Base-by-base conservation (phyloP, 2,888 invertebrate genomes). In the Allophyes oxyacanthae region DNA sequence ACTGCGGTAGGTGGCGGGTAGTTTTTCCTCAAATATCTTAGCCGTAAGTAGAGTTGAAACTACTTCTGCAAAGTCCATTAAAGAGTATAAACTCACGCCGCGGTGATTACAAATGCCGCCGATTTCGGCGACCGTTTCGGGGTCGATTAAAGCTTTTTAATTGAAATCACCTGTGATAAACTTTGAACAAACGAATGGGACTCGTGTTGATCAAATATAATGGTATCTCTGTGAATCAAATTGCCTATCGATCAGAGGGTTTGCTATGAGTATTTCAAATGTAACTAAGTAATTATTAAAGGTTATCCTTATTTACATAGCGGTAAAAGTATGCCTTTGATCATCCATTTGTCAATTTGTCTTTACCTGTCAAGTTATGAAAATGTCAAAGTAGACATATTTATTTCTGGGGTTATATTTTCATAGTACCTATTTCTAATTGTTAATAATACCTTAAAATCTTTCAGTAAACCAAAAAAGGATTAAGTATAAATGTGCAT, bases 11-110 rank as follows among this genome's bases (percentile, higher is more conserved):
- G 88, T 90, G 83, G 85, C 83, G 85, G 84, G 84, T 91, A 91
- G 90, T 92, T 94, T 93, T 93, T 93, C 92, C 90, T 90, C 90
- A 92, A 92, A 92, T 92, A 92, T 93, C 92, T 92, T 90, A 90
- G 84, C 88, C 86, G 88, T 93, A 92, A 92, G 88, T 91, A 92
- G 92, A 91, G 92, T 92, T 92, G 87, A 82, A 92, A 92, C 90
- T 92, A 92, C 91, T 92, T 93, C 88, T 85, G 78, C 85, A 88
- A 90, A 93, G 91, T 92, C 91, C 92, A 93, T 93, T 93, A 92
- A 91, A 90, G 88, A 90, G 89, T 91, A 92, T 88, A 91, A 92
- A 90, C 90, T 90, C 87, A 87, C 83, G 85, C 87, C 83, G 86
- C 82, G 83, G 87, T 88, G 89, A 91, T 92, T 92, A 93, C 91